These are phyloP conservation scores for Cnemophilus loriae DNA, from an alignment of 2,113 vertebrate genomes.

Conservation along the genomic window DNA sequence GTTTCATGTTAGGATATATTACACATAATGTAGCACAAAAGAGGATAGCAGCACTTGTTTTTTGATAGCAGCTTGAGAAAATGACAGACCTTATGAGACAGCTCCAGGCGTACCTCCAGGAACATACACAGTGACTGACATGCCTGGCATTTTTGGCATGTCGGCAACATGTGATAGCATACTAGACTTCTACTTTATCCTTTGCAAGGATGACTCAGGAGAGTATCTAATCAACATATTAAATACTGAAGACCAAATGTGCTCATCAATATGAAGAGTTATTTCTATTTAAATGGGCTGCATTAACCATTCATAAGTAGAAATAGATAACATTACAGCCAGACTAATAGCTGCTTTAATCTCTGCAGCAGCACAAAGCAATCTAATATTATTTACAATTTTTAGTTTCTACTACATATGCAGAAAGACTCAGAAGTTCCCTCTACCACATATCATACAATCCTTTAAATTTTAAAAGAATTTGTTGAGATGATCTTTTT, in stretches of 20 bases:
- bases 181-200: neutral
- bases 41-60: neutral
- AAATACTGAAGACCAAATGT: neutral
- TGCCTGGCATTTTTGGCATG: neutral
- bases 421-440: neutral
- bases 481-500: neutral
- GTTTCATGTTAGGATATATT: neutral
- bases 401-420: neutral
- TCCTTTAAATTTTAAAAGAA: neutral
- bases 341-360: neutral
- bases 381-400: neutral
- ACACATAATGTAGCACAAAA: neutral
- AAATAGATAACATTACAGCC: neutral
- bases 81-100: neutral
- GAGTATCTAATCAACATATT: neutral
- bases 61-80: neutral
- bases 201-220: neutral
- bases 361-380: neutral
- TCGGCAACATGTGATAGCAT: neutral
- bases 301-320: neutral
- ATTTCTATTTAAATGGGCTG: neutral
- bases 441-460: neutral
- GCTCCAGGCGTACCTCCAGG: neutral
- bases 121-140: neutral
- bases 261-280: fast-evolving